phyloP scores from a whole-genome alignment of 1,140 invertebrate genomes.

The Sipha flava region DNA sequence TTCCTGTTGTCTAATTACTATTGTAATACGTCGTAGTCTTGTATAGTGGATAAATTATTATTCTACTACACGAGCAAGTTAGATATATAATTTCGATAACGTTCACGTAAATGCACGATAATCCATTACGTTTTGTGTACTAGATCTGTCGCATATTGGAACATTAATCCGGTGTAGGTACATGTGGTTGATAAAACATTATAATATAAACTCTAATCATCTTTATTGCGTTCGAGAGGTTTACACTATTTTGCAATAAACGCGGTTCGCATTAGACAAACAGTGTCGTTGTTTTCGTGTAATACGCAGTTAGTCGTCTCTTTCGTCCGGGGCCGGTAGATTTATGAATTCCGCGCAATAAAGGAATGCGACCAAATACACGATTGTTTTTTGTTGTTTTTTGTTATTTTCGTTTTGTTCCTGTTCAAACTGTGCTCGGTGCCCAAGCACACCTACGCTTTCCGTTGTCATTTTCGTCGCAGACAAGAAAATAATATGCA shows the following conservation, averaged over 20 bases:
- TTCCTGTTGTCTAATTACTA: no score
- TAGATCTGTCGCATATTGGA: no score
- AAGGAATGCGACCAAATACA: not conserved
- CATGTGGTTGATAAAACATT: not conserved
- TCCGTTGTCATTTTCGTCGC: not conserved
- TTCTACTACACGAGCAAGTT: no score
- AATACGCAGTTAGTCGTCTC: not conserved
- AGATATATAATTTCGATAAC: no score
- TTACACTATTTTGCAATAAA: not conserved
- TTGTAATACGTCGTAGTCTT: no score
- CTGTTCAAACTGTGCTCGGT: no score
- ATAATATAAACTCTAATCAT: not conserved
- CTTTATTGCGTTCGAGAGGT: not conserved
- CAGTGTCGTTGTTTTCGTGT: not conserved
- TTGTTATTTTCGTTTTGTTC: not conserved
- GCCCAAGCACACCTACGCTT: no score
- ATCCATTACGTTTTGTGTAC: not conserved
- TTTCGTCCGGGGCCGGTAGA: not conserved
- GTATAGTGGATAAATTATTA: no score
- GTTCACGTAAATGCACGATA: no score
- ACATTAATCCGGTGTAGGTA: not conserved
- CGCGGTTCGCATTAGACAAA: not conserved
- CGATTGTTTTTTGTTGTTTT: not conserved
- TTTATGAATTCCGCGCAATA: not conserved
- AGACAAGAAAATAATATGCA: not conserved